phyloP scores from a whole-genome alignment of 2,888 invertebrate species.

The Drosophila greeni region DNA sequence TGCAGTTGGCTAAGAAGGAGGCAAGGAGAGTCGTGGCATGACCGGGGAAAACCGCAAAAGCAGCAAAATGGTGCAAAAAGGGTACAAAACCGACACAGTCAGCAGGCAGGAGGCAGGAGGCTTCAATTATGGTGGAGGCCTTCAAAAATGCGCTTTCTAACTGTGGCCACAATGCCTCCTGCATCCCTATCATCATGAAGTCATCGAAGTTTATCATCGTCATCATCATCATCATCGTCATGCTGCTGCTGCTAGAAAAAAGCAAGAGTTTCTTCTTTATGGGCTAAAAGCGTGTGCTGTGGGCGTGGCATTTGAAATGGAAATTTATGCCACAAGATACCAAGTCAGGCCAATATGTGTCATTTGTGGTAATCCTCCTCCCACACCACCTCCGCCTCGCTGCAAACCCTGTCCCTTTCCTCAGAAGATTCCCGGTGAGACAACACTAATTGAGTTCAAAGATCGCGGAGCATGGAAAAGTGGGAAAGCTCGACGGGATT shows the following conservation, averaged over 20 bases:
- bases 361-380: constrained; percentile 44
- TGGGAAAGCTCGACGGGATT: constrained; percentile 49
- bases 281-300: constrained; percentile 58
- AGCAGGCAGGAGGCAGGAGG: constrained; percentile 6
- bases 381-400: not conserved
- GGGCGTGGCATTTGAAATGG: constrained; percentile 63
- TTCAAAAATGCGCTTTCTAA: constrained; percentile 60
- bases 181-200: constrained; percentile 54
- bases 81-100: constrained; percentile 45
- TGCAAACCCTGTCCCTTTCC: not conserved
- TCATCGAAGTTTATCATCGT: constrained; percentile 69
- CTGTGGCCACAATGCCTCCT: constrained; percentile 22
- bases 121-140: constrained; percentile 30
- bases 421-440: constrained; percentile 19
- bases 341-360: constrained; percentile 55
- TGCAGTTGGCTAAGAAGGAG: constrained; percentile 7
- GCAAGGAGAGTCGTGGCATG: constrained; percentile 4
- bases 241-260: constrained; percentile 29
- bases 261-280: constrained; percentile 55
- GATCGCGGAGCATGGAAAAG: constrained; percentile 55
- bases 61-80: constrained; percentile 64
- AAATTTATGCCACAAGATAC: constrained; percentile 50
- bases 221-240: constrained; percentile 48
- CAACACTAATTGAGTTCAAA: constrained; percentile 66
- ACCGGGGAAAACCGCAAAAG: constrained; percentile 45